phyloP scores from a whole-genome alignment of 1,140 invertebrate species.

The Chionoecetes opilio region DNA sequence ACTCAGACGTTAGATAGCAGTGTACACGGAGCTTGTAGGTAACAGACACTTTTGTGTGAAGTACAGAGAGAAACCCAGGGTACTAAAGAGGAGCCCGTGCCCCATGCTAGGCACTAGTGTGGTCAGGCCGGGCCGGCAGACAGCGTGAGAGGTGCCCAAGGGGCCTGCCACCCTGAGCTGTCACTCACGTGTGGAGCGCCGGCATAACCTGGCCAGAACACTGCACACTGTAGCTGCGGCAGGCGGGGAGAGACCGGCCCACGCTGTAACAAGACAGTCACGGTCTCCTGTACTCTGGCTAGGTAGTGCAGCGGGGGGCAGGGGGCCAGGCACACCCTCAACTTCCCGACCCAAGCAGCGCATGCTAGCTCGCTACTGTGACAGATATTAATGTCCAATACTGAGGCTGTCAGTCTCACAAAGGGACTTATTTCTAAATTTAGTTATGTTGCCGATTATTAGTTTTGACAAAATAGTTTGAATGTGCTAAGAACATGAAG shows the following conservation, averaged over 20 bases:
- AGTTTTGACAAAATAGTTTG: background rate
- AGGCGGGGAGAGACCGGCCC: constrained; percentile 78
- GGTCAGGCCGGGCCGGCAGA: background rate
- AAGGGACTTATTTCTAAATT: constrained; percentile 1
- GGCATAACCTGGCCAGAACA: constrained; percentile 78
- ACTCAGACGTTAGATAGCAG: background rate
- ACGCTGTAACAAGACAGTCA: constrained; percentile 77
- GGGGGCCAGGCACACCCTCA: background rate
- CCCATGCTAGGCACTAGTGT: constrained; percentile 66
- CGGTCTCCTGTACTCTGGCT: constrained; percentile 52
- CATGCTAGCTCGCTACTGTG: constrained; percentile 33
- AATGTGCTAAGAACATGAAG: background rate
- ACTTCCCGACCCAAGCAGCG: background rate
- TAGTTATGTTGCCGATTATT: constrained; percentile 21
- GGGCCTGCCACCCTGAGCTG: constrained; percentile 43
- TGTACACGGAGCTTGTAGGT: constrained; percentile 13
- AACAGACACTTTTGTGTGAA: constrained; percentile 3
- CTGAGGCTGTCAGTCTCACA: constrained; percentile 44
- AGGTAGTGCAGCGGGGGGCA: background rate
- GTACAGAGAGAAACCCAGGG: constrained; percentile 38
- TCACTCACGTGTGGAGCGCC: constrained; percentile 79
- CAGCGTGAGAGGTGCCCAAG: constrained; percentile 58
- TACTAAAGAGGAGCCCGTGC: constrained; percentile 38
- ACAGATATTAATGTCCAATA: constrained; percentile 55
- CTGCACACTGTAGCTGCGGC: constrained; percentile 80